These are phyloP conservation scores for Manis javanica DNA, from an alignment of 2,797 vertebrate species.

Conservation along the genomic window DNA sequence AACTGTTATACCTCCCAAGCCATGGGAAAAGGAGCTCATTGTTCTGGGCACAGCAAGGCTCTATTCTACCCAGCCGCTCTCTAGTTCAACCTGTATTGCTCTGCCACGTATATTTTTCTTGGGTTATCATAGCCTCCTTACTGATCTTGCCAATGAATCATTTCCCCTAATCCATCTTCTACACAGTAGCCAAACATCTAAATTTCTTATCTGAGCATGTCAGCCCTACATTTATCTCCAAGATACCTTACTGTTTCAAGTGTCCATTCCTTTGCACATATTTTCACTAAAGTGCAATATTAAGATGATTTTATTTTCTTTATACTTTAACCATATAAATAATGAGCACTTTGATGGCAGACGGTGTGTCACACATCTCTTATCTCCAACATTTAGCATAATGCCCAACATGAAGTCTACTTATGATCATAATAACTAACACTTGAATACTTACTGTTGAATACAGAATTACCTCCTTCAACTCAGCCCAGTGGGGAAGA, in stretches of 20 bases:
- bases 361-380: slow-evolving; percentile 7
- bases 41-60: background rate
- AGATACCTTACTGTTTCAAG: background rate
- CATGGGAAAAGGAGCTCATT: background rate
- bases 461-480: background rate
- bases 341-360: background rate
- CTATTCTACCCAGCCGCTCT: background rate
- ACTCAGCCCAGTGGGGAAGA: background rate
- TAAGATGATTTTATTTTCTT: slow-evolving; percentile 17
- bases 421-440: background rate
- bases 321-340: slow-evolving; percentile 3
- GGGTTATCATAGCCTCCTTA: background rate
- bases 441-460: background rate
- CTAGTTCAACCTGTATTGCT: background rate
- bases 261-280: background rate
- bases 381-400: background rate
- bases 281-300: background rate
- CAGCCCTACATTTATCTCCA: background rate
- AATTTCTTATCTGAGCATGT: slow-evolving; percentile 10
- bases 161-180: background rate
- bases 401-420: background rate
- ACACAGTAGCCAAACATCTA: background rate
- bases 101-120: background rate
- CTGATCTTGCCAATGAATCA: background rate
- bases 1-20: background rate